Evolutionary conservation across 92 coral and sea anemone genomes (phyloP).

Genomic region (Plumapathes pennacea): DNA sequence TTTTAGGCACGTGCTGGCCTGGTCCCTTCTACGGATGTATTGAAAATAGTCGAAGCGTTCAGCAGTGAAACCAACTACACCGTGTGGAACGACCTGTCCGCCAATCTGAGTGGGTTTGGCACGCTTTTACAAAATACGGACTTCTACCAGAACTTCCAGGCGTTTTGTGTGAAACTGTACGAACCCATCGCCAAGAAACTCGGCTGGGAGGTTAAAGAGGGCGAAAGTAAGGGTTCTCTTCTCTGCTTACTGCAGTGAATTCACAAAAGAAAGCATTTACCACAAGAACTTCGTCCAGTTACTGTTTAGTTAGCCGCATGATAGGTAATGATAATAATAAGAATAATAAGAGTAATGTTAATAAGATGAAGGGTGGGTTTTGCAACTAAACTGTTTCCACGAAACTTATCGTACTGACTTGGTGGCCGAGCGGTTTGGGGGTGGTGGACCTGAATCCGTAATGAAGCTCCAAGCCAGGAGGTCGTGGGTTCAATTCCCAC

Average conservation of each 20-base stretch:
- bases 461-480: no score
- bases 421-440: no score
- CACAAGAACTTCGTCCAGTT: no score
- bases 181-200: conserved; percentile 73
- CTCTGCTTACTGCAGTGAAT: not conserved
- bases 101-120: conserved; percentile 70
- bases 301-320: no score
- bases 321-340: no score
- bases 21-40: conserved; percentile 71
- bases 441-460: no score
- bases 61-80: conserved; percentile 83
- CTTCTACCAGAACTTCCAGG: conserved; percentile 60
- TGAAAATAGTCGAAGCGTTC: conserved; percentile 84
- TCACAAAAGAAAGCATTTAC: not conserved
- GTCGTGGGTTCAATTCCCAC: no score
- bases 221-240: conserved; percentile 58
- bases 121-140: conserved; percentile 84
- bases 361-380: no score
- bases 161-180: conserved; percentile 69
- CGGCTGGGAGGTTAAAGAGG: conserved; percentile 86
- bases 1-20: conserved; percentile 88
- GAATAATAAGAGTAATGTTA: no score
- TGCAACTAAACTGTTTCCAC: no score
- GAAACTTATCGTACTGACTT: no score
- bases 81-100: conserved; percentile 89